phyloP scores from a whole-genome alignment of 2,888 invertebrate species.

The Drosophila vallismaia region DNA sequence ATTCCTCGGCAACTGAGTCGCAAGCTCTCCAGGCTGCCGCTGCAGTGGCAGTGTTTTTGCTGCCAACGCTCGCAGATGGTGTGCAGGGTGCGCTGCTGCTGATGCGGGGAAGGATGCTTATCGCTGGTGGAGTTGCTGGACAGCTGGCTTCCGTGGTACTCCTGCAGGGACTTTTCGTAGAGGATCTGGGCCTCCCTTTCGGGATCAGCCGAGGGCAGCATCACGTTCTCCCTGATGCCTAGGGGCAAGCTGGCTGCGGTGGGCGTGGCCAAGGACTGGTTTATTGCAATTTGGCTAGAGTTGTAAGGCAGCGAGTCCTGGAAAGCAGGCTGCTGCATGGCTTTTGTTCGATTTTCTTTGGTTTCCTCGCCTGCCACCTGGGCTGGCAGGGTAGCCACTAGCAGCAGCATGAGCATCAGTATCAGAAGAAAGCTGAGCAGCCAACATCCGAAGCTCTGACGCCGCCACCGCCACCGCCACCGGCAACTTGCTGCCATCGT shows the following conservation, averaged over 20 bases:
- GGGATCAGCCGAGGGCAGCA: slow-evolving; percentile 82
- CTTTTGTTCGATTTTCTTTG: slow-evolving; percentile 49
- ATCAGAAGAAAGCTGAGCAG: slow-evolving; percentile 41
- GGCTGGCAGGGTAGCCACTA: slow-evolving; percentile 34
- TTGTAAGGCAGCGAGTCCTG: slow-evolving; percentile 23
- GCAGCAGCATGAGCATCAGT: slow-evolving; percentile 44
- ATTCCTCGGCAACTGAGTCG: slow-evolving; percentile 82
- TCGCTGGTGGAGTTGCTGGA: slow-evolving; percentile 28
- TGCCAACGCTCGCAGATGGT: slow-evolving; percentile 82
- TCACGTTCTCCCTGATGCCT: slow-evolving; percentile 82
- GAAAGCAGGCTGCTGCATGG: slow-evolving; percentile 8
- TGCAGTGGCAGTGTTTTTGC: slow-evolving; percentile 82
- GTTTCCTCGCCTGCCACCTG: slow-evolving; percentile 35
- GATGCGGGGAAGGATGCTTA: slow-evolving; percentile 12
- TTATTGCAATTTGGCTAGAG: slow-evolving; percentile 1
- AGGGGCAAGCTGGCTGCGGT: slow-evolving; percentile 32
- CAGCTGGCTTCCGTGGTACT: slow-evolving; percentile 75
- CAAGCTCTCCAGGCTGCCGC: slow-evolving; percentile 78
- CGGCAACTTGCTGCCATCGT: slow-evolving; percentile 66
- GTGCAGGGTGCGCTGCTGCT: slow-evolving; percentile 67
- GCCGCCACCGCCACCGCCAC: slow-evolving; percentile 57
- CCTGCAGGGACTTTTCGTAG: slow-evolving; percentile 82
- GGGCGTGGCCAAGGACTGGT: slow-evolving; percentile 36
- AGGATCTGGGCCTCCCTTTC: slow-evolving; percentile 83
- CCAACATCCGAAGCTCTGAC: slow-evolving; percentile 44